These are phyloP conservation scores for Habropoda laboriosa DNA, from an alignment of 1,140 invertebrate species.

Conservation along the genomic window DNA sequence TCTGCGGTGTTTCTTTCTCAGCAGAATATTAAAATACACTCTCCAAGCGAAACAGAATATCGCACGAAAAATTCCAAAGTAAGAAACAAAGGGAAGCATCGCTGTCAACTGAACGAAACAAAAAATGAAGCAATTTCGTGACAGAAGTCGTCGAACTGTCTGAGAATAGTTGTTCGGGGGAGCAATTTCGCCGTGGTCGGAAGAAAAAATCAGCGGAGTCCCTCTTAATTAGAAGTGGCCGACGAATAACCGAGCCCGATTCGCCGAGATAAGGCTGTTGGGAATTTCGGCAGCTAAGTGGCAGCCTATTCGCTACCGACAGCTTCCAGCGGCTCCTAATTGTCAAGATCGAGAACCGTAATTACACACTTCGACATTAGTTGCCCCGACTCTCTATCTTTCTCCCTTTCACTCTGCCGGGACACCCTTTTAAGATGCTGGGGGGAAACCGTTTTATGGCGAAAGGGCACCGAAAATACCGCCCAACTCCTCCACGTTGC, in stretches of 20 bases:
- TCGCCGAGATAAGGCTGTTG: conserved; percentile 73
- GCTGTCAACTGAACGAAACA: neutral
- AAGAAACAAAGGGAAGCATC: neutral
- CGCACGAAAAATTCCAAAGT: neutral
- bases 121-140: conserved; percentile 3
- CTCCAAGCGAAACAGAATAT: too few species aligned
- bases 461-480: conserved; percentile 22
- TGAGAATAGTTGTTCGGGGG: conserved; percentile 4
- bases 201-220: conserved; percentile 47
- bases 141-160: conserved; percentile 25
- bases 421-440: conserved; percentile 48
- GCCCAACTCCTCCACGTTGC: neutral
- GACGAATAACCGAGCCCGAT: conserved; percentile 76
- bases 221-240: conserved; percentile 77
- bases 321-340: conserved; percentile 72
- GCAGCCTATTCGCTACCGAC: conserved; percentile 74
- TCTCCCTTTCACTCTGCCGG: neutral
- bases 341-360: conserved; percentile 78
- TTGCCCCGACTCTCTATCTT: conserved; percentile 27
- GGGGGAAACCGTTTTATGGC: conserved; percentile 41
- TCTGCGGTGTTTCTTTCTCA: too few species aligned
- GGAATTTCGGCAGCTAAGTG: conserved; percentile 73
- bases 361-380: conserved; percentile 67
- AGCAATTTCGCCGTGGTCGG: conserved; percentile 17
- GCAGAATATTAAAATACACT: too few species aligned